Evolutionary conservation across 2,888 invertebrate genomes (phyloP), one percentile per base, ranked within the genome.

Genomic region (Drepanosiphum platanoidis): DNA sequence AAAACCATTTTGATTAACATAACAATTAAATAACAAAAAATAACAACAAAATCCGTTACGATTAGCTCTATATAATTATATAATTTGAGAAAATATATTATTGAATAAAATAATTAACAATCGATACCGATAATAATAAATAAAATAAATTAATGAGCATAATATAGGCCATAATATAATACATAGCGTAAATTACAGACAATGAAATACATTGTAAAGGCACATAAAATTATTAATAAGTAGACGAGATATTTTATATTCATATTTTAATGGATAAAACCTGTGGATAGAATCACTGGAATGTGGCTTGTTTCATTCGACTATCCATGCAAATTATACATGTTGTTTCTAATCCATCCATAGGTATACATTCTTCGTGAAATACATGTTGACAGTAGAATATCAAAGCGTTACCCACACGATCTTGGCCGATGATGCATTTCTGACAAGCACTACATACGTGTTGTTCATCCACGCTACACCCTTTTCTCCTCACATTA

Each of bases 321-420:
- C 84, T 84, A 22, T 84, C 84, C 32, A 39, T 77, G 77, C 87
- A 87, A 42, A 87, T 87, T 39, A 86, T 87, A 71, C 87, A 87
- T 15, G 84, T 46, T 13, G 75, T 82, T 34, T 81, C 71, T 22
- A 42, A 27, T 5, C 78, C 86, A 27, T 82, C 81, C 94, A 87
- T 91, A 0, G 94, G 94, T 87, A 97, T 90, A 90, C 97, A 97
- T 86, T 93, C 93, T 89, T 94, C 93, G 89, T 97, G 97, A 90
- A 97, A 97, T 13, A 94, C 93, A 90, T 98, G 97, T 87, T 94
- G 93, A 89, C 97, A 98, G 89, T 95, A 95, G 89, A 96, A 98
- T 86, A 95, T 93, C 88, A 94, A 91, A 36, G 88, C 86, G 70
- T 87, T 87, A 42, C 94, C 92, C 86, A 92, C 92, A 0, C 39